phyloP scores from a whole-genome alignment of 2,888 invertebrate species.

The Troides helena region DNA sequence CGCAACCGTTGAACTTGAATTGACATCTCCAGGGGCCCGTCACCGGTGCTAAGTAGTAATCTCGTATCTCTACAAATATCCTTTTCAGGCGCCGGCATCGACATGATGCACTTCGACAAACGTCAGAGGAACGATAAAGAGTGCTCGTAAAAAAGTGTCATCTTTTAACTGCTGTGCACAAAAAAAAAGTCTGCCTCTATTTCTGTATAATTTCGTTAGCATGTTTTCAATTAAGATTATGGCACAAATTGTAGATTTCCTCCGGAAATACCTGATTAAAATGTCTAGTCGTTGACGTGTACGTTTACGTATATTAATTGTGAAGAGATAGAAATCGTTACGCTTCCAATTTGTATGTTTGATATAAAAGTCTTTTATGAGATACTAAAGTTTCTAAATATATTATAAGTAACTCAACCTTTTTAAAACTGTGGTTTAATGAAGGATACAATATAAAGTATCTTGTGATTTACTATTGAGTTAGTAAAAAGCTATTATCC shows the following conservation, averaged over 20 bases:
- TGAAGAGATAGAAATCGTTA: conserved; percentile 14
- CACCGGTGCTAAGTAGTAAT: conserved; percentile 28
- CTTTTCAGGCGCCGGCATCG: conserved; percentile 40
- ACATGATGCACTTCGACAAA: conserved; percentile 59
- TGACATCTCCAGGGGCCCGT: conserved; percentile 24
- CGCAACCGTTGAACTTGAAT: conserved; percentile 20
- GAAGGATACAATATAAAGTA: no score
- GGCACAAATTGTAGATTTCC: conserved; percentile 67
- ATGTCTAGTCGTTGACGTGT: conserved; percentile 46
- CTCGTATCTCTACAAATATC: conserved; percentile 30
- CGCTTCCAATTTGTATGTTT: background rate
- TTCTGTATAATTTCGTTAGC: conserved; percentile 32
- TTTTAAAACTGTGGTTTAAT: no score
- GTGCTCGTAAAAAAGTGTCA: conserved; percentile 66
- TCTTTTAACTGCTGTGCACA: conserved; percentile 59
- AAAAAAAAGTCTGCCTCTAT: conserved; percentile 42
- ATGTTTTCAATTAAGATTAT: conserved; percentile 69
- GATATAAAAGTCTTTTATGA: background rate
- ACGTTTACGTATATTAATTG: conserved; percentile 35
- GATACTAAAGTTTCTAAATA: no score
- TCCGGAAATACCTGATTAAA: conserved; percentile 65
- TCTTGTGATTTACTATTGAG: no score
- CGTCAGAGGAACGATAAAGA: conserved; percentile 48
- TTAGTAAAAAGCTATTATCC: no score
- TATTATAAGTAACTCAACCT: no score